Evolutionary conservation across 2,113 vertebrate genomes (phyloP), one percentile per base, ranked within the genome.

Genomic region (Plestiodon gilberti): DNA sequence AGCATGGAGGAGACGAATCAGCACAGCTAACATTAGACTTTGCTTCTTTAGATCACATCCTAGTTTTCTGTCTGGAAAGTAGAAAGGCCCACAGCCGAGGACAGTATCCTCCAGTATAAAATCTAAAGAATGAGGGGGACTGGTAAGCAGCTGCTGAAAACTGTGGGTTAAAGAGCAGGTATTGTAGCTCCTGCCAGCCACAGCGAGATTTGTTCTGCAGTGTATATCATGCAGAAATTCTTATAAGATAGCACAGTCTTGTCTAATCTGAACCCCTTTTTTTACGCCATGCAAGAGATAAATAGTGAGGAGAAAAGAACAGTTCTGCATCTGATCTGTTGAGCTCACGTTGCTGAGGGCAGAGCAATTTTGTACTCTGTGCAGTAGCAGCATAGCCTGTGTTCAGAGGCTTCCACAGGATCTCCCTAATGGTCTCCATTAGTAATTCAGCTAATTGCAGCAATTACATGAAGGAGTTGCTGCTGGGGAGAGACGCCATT

Each of bases 391-490:
- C 85, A 86, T 84, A 93, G 83, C 87, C 82, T 92, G 62, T 81
- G 86, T 94, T 93, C 91, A 90, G 93, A 93, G 93, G 88, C 93
- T 93, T 83, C 76, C 71, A 25, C 76, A 67, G 67, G 84, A 78
- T 94, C 77, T 93, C 88, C 94, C 93, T 95, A 82, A 94, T 93
- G 92, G 81, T 89, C 89, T 91, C 85, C 93, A 86, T 95, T 95
- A 92, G 93, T 93, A 94, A 97, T 95, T 96, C 94, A 91, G 61
- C 93, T 96, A 95, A 96, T 95, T 96, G 91, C 88, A 87, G 91
- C 94, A 96, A 95, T 96, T 96, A 96, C 71, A 78, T 67, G 85
- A 93, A 96, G 91, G 89, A 94, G 92, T 94, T 70, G 81, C 92
- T 96, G 88, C 91, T 95, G 91, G 93, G 74, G 70, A 94, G 94